phyloP scores from a whole-genome alignment of 2,888 invertebrate species.

The Aromia moschata region DNA sequence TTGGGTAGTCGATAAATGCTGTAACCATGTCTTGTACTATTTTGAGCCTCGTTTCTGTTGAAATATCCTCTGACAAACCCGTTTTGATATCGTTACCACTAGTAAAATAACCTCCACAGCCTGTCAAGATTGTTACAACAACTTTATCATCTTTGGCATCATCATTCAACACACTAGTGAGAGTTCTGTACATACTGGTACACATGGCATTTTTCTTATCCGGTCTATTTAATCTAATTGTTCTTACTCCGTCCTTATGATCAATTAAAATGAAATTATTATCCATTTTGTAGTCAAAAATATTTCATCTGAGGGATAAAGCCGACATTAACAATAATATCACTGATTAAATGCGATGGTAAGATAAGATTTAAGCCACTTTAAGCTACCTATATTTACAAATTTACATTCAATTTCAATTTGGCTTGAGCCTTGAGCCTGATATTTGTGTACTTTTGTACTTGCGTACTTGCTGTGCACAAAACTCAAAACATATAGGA shows the following conservation, averaged over 20 bases:
- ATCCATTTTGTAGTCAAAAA: background rate
- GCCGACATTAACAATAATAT: too few species aligned
- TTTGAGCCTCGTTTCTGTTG: conserved; percentile 20
- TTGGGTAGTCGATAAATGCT: conserved; percentile 86
- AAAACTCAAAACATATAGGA: too few species aligned
- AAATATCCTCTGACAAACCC: conserved; percentile 25
- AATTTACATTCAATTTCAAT: too few species aligned
- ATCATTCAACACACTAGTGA: conserved; percentile 72
- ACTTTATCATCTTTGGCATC: conserved; percentile 75
- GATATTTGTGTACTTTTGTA: too few species aligned
- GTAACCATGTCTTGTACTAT: conserved; percentile 68
- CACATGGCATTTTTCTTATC: conserved; percentile 83
- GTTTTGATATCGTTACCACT: conserved; percentile 81
- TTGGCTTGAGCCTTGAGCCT: too few species aligned
- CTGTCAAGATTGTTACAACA: conserved; percentile 79
- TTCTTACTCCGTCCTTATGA: conserved; percentile 64
- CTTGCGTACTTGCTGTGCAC: too few species aligned
- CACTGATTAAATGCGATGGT: too few species aligned
- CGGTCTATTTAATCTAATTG: conserved; percentile 79
- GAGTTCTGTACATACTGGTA: conserved; percentile 71
- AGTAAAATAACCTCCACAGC: conserved; percentile 81
- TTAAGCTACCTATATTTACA: too few species aligned
- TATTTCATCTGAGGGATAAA: too few species aligned
- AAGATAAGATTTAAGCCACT: too few species aligned
- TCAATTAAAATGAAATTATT: conserved; percentile 1